Conservation (phyloP, 2,797 vertebrate species). For the Nannoperca australis region DNA sequence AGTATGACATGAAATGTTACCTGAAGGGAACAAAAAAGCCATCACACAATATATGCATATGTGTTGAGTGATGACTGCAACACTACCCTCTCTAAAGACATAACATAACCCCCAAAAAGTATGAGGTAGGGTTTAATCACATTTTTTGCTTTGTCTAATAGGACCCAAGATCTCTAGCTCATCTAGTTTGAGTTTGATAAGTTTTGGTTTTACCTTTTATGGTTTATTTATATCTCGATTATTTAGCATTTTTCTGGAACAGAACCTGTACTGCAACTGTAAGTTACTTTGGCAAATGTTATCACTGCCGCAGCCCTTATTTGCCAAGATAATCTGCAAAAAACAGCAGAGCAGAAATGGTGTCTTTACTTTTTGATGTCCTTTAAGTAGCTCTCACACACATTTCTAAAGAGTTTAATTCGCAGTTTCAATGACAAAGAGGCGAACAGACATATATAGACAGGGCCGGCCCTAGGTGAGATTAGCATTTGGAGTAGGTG, state of each 20-base stretch:
- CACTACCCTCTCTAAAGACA: slow-evolving; percentile 81
- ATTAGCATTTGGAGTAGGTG: no score
- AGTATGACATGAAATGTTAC: slow-evolving; percentile 91
- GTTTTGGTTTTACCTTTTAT: neutral
- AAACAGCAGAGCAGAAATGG: neutral
- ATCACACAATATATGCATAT: neutral
- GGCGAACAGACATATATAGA: neutral
- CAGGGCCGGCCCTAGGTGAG: no score
- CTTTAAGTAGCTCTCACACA: neutral
- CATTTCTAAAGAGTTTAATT: neutral
- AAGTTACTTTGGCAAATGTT: slow-evolving; percentile 93
- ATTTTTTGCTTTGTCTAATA: neutral
- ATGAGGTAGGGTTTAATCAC: neutral
- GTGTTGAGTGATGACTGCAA: slow-evolving; percentile 90
- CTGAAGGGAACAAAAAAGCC: slow-evolving; percentile 71
- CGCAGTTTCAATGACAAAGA: neutral
- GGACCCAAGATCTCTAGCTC: neutral
- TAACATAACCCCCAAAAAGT: neutral
- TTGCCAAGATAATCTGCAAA: slow-evolving; percentile 88
- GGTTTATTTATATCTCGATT: slow-evolving; percentile 79
- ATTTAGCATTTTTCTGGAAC: slow-evolving; percentile 85
- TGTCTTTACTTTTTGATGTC: neutral
- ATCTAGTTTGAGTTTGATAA: neutral
- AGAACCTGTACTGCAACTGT: slow-evolving; percentile 89
- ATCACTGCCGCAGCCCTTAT: slow-evolving; percentile 91